Base-by-base conservation (phyloP, 64 coral and sea anemone species). In the Pocillopora verrucosa region DNA sequence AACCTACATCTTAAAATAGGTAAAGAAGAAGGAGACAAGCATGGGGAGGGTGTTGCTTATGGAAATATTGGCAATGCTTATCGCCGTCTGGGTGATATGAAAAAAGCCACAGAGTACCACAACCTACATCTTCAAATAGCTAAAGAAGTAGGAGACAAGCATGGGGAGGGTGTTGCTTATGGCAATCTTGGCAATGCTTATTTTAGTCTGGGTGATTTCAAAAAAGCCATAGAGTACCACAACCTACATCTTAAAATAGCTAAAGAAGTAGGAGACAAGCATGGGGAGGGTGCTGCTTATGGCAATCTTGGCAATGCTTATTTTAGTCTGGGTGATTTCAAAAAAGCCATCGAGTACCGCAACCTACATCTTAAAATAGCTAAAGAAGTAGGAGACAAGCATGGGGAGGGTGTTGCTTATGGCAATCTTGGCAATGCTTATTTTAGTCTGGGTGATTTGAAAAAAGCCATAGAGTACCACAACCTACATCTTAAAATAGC, bases 61-160 rank as follows among this genome's bases (percentile, higher is more conserved):
- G 56, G 14, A 0, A 87, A 92, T 82, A 14, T 92, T 57, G 90
- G 90, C 76, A 69, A 1, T 36, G 20, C 59, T 60, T 75, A 88
- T 76, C 35, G n/a, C 5, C 14, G 2, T 24, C 45, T 58, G 11
- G 86, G 72, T 12, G 56, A 88, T 57, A 60, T 59, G 24, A 25
- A 76, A 60, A 59, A 51, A 75, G 86, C 86, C 22, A 88, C 75
- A 56, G 17, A 75, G 17, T 75, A 74, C 73, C 59, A 58, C 15
- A 25, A 88, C 56, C 68, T 51, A 15, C 25, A 34, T 15, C 72
- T 88, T 12, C 14, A 75, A 45, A 88, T 88, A 4, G 0, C 86
- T 9, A 51, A 58, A 75, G 86, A 76, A 59, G 19, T 30, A 56
- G 86, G 86, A 36, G 68, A 75, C 51, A 88, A 22, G 59, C 5